Percentiles rank a stretch among this genome's conserved stretches.
phyloP scores from a whole-genome alignment of 2,888 invertebrate genomes.

The Pristionchus maxplancki region DNA sequence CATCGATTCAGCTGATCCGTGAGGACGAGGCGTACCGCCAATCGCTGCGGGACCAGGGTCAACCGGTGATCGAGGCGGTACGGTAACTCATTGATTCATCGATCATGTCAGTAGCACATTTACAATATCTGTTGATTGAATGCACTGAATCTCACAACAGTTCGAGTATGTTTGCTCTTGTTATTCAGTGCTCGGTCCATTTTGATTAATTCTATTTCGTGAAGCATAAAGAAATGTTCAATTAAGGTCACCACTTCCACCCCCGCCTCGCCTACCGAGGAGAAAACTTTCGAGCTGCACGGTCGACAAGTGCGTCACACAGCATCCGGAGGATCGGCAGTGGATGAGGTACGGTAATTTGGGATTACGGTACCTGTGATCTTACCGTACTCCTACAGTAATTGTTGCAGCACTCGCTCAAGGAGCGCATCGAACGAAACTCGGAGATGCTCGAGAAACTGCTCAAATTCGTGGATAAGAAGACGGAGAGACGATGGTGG shows the following conservation, averaged over 20 bases:
- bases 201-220: too few relatives aligned
- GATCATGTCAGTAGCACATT: too few relatives aligned
- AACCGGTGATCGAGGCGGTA: slow-evolving; percentile 11
- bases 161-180: too few relatives aligned
- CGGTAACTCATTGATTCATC: not conserved
- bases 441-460: slow-evolving; percentile 62
- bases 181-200: too few relatives aligned
- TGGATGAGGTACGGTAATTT: slow-evolving; percentile 44
- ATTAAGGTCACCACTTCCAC: slow-evolving; percentile 21
- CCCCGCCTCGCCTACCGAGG: not conserved
- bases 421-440: slow-evolving; percentile 63
- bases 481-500: slow-evolving; percentile 69
- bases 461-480: slow-evolving; percentile 67
- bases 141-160: too few relatives aligned
- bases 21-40: slow-evolving; percentile 21
- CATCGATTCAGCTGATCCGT: not conserved
- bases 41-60: not conserved
- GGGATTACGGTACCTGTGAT: too few relatives aligned
- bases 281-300: not conserved
- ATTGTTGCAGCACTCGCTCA: slow-evolving; percentile 55
- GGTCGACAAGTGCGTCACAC: slow-evolving; percentile 2
- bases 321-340: slow-evolving; percentile 29
- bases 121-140: too few relatives aligned
- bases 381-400: not conserved
- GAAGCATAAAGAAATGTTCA: too few relatives aligned